A percentile compares a stretch with the other conserved stretches of the same genome.
Evolutionary conservation across 2,113 vertebrate species (phyloP).

Genomic region (Takifugu bimaculatus): DNA sequence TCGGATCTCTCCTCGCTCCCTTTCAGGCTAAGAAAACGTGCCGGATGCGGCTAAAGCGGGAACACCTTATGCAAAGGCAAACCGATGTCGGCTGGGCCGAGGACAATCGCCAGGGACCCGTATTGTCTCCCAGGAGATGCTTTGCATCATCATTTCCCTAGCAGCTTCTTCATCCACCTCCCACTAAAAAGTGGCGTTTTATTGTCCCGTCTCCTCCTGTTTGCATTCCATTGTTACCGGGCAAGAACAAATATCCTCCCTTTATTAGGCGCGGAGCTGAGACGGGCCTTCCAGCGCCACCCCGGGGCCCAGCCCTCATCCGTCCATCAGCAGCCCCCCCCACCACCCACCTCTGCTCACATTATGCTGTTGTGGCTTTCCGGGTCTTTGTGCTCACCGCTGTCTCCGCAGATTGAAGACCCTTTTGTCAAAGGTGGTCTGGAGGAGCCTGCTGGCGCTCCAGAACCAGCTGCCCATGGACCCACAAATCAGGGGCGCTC

Average conservation of each 20-base stretch:
- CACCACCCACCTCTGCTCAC: constrained; percentile 54
- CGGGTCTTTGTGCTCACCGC: constrained; percentile 70
- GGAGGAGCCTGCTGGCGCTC: constrained; percentile 62
- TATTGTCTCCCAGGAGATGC: constrained; percentile 11
- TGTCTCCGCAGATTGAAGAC: constrained; percentile 71
- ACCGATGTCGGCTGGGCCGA: constrained; percentile 61
- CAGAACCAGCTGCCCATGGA: not conserved
- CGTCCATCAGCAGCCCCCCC: constrained; percentile 66
- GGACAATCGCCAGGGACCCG: constrained; percentile 45
- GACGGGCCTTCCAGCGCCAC: constrained; percentile 37
- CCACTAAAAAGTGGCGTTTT: constrained; percentile 49
- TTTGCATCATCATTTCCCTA: constrained; percentile 80
- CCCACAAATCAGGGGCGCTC: no score
- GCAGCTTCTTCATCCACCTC: constrained; percentile 59
- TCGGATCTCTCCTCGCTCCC: constrained; percentile 50
- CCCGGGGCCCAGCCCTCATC: constrained; percentile 58
- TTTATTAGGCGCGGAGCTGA: constrained; percentile 51
- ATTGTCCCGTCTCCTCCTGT: constrained; percentile 61
- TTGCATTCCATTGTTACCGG: constrained; percentile 69
- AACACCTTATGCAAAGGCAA: constrained; percentile 65
- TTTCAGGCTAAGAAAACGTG: constrained; percentile 70
- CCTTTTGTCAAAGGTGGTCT: constrained; percentile 61
- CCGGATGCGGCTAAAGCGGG: constrained; percentile 65
- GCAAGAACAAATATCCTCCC: constrained; percentile 72
- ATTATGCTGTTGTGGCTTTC: constrained; percentile 66